Evolutionary conservation across 2,888 invertebrate species (phyloP), one percentile per base, ranked within the genome.

Genomic region (Blera fallax): DNA sequence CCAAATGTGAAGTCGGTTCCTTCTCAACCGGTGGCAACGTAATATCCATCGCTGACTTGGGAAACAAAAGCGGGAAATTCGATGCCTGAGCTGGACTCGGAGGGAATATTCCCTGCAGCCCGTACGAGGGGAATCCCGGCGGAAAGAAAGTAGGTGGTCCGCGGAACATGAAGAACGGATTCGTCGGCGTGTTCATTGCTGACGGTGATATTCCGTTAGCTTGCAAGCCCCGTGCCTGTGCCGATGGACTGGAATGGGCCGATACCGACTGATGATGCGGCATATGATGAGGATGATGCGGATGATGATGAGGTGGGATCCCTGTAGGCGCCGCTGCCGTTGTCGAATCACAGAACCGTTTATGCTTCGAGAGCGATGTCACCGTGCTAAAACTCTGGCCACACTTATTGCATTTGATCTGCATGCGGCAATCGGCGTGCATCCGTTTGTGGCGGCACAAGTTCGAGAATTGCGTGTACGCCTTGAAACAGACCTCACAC

Each of bases 381-480:
- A 96, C 96, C 0, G 98, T 98, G 77, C 96, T 96, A 93, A 99
- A 99, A 34, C 96, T 96, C 91, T 98, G 97, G 27, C 96, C 96
- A 91, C 99, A 99, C 94, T 98, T 98, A 89, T 94, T 95, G 93
- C 99, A 99, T 93, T 98, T 98, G 90, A 97, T 97, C 91, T 97
- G 96, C 93, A 96, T 96, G 89, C 98, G 96, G 92, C 99, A 99
- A 91, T 97, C 97, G 70, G 96, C 96, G 94, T 99, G 99, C 98
- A 99, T 99, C 77, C 99, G 97, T 91, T 98, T 98, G 93, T 99
- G 99, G n/a, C 99, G 96, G 91, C 99, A 99, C 90, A 99, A 94
- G 92, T 99, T 99, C 43, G 99, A 99, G 93, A 99, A 99, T 93
- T 99, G 99, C 2, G 99, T 99, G 93, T 99, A 99, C 8, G 98